Conservation (phyloP, 2,797 vertebrate species). For the Labroides dimidiatus region DNA sequence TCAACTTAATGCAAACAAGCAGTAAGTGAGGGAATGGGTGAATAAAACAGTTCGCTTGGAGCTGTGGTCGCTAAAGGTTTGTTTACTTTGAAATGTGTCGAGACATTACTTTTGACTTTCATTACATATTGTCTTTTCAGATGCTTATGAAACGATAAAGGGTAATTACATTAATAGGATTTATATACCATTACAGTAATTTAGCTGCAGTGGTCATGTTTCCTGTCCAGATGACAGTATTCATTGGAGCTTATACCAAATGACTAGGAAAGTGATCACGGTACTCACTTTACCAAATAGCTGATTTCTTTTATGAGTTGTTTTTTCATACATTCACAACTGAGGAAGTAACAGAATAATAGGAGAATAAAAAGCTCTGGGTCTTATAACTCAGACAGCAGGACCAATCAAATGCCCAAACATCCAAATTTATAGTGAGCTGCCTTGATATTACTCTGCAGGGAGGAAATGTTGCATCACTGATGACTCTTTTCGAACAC, state of each 20-base stretch:
- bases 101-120: no score
- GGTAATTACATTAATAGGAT: background rate
- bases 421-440: conserved; percentile 32
- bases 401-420: conserved; percentile 25
- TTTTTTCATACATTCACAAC: background rate
- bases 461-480: conserved; percentile 47
- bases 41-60: no score
- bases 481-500: conserved; percentile 37
- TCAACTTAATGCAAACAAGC: no score
- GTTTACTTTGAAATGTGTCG: no score
- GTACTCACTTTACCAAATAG: conserved; percentile 15
- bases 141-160: no score
- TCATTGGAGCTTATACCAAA: conserved; percentile 9
- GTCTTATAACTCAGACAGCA: conserved; percentile 32
- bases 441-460: conserved; percentile 22
- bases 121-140: no score
- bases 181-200: background rate
- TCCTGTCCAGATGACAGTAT: conserved; percentile 2
- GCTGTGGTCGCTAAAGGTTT: no score
- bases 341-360: conserved; percentile 16
- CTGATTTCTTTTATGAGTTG: background rate
- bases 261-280: conserved; percentile 26
- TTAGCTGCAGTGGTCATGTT: background rate
- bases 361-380: conserved; percentile 5
- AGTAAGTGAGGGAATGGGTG: no score